Evolutionary conservation across 2,797 vertebrate genomes (phyloP).

Genomic region (Salmo trutta): DNA sequence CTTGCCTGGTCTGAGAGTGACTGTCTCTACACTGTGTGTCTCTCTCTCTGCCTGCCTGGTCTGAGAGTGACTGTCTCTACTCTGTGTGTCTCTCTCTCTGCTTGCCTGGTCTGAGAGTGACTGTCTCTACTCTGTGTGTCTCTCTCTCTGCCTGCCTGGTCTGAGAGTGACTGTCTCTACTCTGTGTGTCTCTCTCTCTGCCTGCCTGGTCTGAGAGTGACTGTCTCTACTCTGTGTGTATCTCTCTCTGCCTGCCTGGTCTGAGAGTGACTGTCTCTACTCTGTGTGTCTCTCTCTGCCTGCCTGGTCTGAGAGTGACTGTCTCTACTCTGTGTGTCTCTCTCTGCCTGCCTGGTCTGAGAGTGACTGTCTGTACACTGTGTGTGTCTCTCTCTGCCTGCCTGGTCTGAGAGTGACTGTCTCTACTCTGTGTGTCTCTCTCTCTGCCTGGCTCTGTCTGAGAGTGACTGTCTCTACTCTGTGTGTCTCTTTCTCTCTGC

Average conservation of each 20-base stretch:
- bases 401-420: neutral
- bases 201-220: neutral
- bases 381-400: neutral
- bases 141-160: neutral
- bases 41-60: neutral
- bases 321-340: neutral
- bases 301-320: neutral
- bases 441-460: neutral
- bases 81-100: neutral
- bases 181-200: neutral
- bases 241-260: neutral
- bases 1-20: neutral
- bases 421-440: neutral
- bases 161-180: neutral
- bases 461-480: neutral
- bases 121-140: neutral
- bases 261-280: neutral
- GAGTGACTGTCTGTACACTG: neutral
- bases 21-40: neutral
- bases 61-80: neutral
- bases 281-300: neutral
- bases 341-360: neutral
- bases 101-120: too few relatives aligned
- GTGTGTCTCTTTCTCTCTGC: neutral
- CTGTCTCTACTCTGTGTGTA: neutral